Conservation (phyloP, 2,888 invertebrate species). For the Fragum fragum region DNA sequence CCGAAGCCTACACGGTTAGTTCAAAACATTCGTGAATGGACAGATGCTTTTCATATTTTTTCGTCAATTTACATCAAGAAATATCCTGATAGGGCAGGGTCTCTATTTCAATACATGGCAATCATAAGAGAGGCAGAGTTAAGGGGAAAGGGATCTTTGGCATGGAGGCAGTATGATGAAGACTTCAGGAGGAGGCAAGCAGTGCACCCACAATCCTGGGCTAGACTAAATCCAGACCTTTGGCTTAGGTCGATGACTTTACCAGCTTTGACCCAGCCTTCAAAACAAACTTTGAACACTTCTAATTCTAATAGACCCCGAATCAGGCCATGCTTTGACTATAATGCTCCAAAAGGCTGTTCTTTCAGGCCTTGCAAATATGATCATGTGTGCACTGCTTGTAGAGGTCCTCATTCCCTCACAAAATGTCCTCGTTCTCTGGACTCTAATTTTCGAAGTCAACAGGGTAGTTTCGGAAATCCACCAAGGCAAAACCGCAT, state of each 20-base stretch:
- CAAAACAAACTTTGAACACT: not conserved
- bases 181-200: slow-evolving; percentile 31
- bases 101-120: slow-evolving; percentile 20
- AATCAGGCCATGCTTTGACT: not conserved
- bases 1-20: too few species aligned
- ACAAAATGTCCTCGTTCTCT: slow-evolving; percentile 2
- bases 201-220: slow-evolving; percentile 25
- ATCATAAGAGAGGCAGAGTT: slow-evolving; percentile 14
- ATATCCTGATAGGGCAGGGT: too few species aligned
- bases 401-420: slow-evolving; percentile 1
- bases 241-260: slow-evolving; percentile 26
- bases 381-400: slow-evolving; percentile 15
- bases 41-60: too few species aligned
- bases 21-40: too few species aligned
- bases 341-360: not conserved
- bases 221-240: slow-evolving; percentile 24
- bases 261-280: not conserved
- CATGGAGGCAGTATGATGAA: slow-evolving; percentile 35
- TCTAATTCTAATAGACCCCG: not conserved
- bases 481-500: not conserved
- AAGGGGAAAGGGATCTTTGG: not conserved
- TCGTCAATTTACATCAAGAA: too few species aligned
- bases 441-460: not conserved
- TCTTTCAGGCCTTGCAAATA: not conserved
- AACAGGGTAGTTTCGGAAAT: too few species aligned